Evolutionary conservation across 2,888 invertebrate genomes (phyloP).

Genomic region (Drosophila fungiperda): DNA sequence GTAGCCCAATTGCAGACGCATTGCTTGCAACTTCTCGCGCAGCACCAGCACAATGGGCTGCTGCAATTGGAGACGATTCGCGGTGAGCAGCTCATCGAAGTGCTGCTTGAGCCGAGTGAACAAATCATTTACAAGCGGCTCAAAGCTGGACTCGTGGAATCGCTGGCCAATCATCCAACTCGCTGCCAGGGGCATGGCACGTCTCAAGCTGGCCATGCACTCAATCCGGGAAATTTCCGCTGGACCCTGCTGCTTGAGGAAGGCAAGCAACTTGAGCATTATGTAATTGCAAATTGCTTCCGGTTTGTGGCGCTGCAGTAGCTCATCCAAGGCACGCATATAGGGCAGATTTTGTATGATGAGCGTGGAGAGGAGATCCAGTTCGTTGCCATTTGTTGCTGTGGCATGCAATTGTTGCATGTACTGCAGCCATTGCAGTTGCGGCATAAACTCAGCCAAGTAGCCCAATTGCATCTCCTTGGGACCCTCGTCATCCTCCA

Average conservation of each 20-base stretch:
- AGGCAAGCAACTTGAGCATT: conserved; percentile 80
- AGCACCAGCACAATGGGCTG: conserved; percentile 71
- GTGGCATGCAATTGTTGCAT: conserved; percentile 64
- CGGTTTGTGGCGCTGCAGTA: conserved; percentile 65
- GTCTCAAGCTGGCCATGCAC: conserved; percentile 77
- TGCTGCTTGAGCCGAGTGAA: conserved; percentile 73
- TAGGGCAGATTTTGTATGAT: conserved; percentile 81
- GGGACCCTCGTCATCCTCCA: conserved; percentile 79
- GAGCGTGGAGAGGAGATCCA: conserved; percentile 73
- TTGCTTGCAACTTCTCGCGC: conserved; percentile 71
- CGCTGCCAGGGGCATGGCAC: conserved; percentile 82
- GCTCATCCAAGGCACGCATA: conserved; percentile 71
- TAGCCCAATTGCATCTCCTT: conserved; percentile 83
- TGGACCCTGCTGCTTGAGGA: conserved; percentile 78
- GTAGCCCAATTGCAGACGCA: conserved; percentile 80
- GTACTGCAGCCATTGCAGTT: conserved; percentile 77
- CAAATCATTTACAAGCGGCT: conserved; percentile 59
- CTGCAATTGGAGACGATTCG: conserved; percentile 76
- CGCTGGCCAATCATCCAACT: conserved; percentile 79
- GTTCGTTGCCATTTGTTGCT: conserved; percentile 39
- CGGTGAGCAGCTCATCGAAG: conserved; percentile 67
- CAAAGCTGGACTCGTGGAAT: conserved; percentile 68
- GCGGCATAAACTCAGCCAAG: conserved; percentile 75
- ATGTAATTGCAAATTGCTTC: conserved; percentile 80
- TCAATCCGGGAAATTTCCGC: conserved; percentile 78